phyloP scores from a whole-genome alignment of 2,113 vertebrate species.

The Athene noctua region DNA sequence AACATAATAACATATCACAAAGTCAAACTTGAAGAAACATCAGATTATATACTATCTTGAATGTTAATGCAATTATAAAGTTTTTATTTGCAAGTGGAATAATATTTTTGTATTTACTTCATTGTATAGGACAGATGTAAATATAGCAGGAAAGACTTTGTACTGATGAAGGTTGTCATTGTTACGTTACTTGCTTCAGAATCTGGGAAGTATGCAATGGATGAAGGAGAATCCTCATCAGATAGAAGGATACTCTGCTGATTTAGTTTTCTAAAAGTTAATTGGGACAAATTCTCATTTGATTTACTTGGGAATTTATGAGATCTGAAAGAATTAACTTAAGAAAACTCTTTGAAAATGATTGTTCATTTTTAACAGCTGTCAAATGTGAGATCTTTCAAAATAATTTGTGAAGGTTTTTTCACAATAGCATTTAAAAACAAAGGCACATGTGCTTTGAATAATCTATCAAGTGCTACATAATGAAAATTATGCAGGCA shows the following conservation, averaged over 20 bases:
- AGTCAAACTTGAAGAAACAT: neutral
- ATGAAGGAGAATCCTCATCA: neutral
- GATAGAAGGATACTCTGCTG: neutral
- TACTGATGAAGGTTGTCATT: neutral
- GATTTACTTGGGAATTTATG: neutral
- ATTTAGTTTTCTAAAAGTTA: neutral
- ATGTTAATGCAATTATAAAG: neutral
- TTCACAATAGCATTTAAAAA: neutral
- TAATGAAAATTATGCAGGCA: neutral
- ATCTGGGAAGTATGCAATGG: neutral
- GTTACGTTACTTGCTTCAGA: neutral
- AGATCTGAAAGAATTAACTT: neutral
- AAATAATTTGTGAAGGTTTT: neutral
- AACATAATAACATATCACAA: neutral
- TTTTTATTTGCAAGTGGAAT: neutral
- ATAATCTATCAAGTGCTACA: neutral
- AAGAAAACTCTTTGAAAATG: neutral
- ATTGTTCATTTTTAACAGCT: neutral
- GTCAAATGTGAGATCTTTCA: neutral
- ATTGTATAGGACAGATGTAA: neutral
- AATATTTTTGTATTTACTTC: neutral
- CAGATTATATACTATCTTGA: neutral
- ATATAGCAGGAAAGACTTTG: neutral
- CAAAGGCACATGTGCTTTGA: neutral
- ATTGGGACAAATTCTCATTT: neutral